phyloP scores from a whole-genome alignment of 2,797 vertebrate genomes.

The Naso thynnoides region DNA sequence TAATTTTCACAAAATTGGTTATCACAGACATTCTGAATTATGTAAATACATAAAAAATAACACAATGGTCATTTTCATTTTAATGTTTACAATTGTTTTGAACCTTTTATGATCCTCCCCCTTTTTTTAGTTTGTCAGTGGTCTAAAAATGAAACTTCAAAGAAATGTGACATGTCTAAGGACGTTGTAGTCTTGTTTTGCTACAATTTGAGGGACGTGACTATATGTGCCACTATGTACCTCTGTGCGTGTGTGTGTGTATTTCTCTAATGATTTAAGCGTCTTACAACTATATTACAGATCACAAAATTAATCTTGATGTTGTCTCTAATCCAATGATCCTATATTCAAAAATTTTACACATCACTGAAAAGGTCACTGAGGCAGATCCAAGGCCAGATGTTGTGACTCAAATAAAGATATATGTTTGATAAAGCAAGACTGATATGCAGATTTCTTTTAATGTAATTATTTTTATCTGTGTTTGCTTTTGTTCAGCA shows the following conservation, averaged over 20 bases:
- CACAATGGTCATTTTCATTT: not conserved
- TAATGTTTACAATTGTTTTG: not conserved
- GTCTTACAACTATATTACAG: constrained; percentile 9
- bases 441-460: not conserved
- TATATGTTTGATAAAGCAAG: not conserved
- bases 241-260: not conserved
- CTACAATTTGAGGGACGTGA: no score
- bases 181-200: no score
- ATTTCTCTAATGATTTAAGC: constrained; percentile 5
- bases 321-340: constrained; percentile 8
- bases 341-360: not conserved
- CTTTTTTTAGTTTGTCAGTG: not conserved
- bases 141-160: not conserved
- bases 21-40: not conserved
- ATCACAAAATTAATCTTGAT: constrained; percentile 27
- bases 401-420: not conserved
- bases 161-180: not conserved
- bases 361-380: not conserved
- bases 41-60: not conserved
- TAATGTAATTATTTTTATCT: not conserved
- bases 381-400: not conserved
- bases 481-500: not conserved
- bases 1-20: not conserved
- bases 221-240: not conserved
- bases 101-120: not conserved